These are phyloP conservation scores for Baryphthengus martii DNA, from an alignment of 2,113 vertebrate genomes.

Conservation along the genomic window DNA sequence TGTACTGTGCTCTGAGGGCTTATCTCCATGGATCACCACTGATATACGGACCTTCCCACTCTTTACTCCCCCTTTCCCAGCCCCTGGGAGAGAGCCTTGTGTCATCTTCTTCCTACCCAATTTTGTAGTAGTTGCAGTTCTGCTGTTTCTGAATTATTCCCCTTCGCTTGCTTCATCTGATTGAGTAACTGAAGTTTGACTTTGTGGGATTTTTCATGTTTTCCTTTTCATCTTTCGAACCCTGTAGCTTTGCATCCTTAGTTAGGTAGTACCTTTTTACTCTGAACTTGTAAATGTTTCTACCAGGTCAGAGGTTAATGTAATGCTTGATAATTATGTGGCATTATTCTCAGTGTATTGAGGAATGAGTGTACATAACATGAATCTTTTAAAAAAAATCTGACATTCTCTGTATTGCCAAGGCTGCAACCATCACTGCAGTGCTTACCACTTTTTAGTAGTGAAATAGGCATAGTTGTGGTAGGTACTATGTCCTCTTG, in stretches of 20 bases:
- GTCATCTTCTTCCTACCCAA: background rate
- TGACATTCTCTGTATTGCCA: background rate
- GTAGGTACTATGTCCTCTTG: background rate
- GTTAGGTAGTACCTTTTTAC: background rate
- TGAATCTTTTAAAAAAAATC: background rate
- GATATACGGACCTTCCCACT: background rate
- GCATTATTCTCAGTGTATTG: background rate
- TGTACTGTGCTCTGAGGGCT: background rate
- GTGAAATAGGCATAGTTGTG: background rate
- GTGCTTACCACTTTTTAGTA: background rate
- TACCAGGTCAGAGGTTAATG: background rate
- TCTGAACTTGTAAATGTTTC: background rate
- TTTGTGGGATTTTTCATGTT: accelerated
- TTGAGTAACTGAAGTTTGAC: background rate
- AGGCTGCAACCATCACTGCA: background rate
- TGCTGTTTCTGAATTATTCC: background rate
- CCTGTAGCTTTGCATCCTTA: background rate
- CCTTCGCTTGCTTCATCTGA: background rate
- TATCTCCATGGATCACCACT: background rate
- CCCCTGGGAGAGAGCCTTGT: background rate
- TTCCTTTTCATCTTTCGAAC: background rate
- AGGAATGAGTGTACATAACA: background rate
- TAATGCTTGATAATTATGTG: background rate
- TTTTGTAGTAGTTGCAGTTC: background rate
- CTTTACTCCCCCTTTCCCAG: background rate